A percentile compares a stretch with the other conserved stretches of the same genome.
phyloP scores from a whole-genome alignment of 2,797 vertebrate species.

The Natrix natrix region DNA sequence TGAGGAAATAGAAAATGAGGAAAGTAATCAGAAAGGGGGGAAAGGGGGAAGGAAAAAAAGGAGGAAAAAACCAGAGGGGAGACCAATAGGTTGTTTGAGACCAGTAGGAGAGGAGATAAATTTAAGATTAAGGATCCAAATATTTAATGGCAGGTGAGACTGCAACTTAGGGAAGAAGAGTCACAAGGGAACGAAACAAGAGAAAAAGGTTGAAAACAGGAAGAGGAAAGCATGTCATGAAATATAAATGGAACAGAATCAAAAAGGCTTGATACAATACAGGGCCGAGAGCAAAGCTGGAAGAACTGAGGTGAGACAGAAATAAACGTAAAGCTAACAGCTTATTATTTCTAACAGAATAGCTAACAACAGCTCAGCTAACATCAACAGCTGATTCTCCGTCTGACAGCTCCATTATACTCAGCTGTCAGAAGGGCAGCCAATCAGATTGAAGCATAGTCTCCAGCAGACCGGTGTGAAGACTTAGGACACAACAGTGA shows the following conservation, averaged over 20 bases:
- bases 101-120: neutral
- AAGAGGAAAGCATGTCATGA: neutral
- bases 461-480: too few species aligned
- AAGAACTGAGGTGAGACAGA: too few species aligned
- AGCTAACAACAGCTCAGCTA: too few species aligned
- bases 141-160: neutral
- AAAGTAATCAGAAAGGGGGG: neutral
- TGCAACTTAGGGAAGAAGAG: neutral
- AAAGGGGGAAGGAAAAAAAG: fast-evolving
- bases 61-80: neutral
- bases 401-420: too few species aligned
- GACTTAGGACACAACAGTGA: neutral
- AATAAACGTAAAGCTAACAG: too few species aligned
- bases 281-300: neutral
- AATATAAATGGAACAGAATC: neutral
- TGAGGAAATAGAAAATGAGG: neutral
- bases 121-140: neutral
- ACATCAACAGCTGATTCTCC: too few species aligned
- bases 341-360: too few species aligned
- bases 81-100: neutral
- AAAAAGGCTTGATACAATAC: neutral
- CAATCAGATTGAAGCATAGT: too few species aligned
- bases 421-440: too few species aligned
- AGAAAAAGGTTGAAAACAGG: neutral
- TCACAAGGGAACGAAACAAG: neutral